Evolutionary conservation across 2,113 vertebrate genomes (phyloP).

Genomic region (Notechis scutatus): DNA sequence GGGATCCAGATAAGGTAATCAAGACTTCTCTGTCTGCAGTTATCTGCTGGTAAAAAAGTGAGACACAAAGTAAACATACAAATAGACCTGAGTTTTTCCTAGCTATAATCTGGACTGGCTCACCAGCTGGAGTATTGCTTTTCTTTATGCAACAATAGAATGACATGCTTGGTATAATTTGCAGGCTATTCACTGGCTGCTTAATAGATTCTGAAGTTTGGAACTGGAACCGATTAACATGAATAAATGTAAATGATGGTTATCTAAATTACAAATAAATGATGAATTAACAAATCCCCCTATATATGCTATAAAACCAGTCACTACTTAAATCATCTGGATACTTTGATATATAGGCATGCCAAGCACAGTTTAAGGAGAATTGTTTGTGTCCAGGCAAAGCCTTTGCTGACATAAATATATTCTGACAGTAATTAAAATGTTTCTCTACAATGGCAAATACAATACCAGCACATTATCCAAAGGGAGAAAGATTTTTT

Average conservation of each 20-base stretch:
- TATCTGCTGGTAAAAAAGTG: not conserved
- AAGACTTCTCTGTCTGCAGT: not conserved
- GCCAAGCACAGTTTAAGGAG: slow-evolving; percentile 28
- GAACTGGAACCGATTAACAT: not conserved
- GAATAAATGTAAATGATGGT: slow-evolving; percentile 10
- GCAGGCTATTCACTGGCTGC: not conserved
- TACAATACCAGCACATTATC: fast-evolving
- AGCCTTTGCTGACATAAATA: slow-evolving; percentile 14
- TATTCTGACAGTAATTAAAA: slow-evolving; percentile 32
- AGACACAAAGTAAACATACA: not conserved
- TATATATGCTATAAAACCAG: slow-evolving; percentile 24
- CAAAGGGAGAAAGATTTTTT: not conserved
- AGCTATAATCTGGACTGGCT: not conserved
- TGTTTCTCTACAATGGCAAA: slow-evolving; percentile 13
- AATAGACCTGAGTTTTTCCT: not conserved
- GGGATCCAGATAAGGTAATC: not conserved
- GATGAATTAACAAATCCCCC: slow-evolving; percentile 33
- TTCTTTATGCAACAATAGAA: not conserved
- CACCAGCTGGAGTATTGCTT: not conserved
- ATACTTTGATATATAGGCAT: slow-evolving; percentile 4
- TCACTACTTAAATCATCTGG: slow-evolving; percentile 26
- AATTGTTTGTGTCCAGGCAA: slow-evolving; percentile 22
- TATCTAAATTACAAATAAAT: slow-evolving; percentile 37
- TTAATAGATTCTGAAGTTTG: slow-evolving; percentile 15
- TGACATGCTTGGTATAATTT: not conserved